phyloP scores from a whole-genome alignment of 2,888 invertebrate species.

The Epirrhoe tristata region DNA sequence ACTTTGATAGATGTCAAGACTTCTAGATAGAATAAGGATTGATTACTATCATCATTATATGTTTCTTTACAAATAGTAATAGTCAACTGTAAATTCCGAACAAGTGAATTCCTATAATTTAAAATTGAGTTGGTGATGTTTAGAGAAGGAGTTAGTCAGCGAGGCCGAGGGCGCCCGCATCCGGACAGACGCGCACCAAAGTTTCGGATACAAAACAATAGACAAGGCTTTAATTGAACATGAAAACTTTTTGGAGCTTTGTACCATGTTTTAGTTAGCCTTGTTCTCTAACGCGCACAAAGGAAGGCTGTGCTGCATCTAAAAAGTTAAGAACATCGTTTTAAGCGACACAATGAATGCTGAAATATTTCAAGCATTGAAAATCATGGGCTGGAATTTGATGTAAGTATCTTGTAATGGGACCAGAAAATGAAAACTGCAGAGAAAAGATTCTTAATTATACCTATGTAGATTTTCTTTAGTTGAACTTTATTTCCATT shows the following conservation, averaged over 20 bases:
- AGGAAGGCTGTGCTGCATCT: not conserved
- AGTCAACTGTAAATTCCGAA: not conserved
- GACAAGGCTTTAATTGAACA: slow-evolving; percentile 21
- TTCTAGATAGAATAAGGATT: too few species aligned
- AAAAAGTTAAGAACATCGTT: too few species aligned
- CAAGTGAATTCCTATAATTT: not conserved
- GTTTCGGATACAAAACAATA: slow-evolving; percentile 16
- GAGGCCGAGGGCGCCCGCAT: slow-evolving; percentile 30
- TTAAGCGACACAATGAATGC: too few species aligned
- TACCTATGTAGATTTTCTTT: too few species aligned
- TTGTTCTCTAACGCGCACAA: not conserved
- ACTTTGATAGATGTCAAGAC: too few species aligned
- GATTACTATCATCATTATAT: too few species aligned
- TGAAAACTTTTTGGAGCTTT: slow-evolving; percentile 15
- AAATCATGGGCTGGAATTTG: too few species aligned
- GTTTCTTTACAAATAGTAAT: not conserved
- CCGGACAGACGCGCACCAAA: slow-evolving; percentile 2
- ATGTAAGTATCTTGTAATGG: too few species aligned
- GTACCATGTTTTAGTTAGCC: not conserved
- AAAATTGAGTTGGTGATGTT: not conserved
- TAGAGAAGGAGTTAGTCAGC: not conserved
- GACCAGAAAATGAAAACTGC: too few species aligned
- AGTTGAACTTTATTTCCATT: too few species aligned
- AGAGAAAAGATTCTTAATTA: too few species aligned
- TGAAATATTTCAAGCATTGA: too few species aligned